A percentile compares a stretch with the other conserved stretches of the same genome.
These are phyloP conservation scores for Argopecten irradians DNA, from an alignment of 1,140 invertebrate species.

Conservation along the genomic window DNA sequence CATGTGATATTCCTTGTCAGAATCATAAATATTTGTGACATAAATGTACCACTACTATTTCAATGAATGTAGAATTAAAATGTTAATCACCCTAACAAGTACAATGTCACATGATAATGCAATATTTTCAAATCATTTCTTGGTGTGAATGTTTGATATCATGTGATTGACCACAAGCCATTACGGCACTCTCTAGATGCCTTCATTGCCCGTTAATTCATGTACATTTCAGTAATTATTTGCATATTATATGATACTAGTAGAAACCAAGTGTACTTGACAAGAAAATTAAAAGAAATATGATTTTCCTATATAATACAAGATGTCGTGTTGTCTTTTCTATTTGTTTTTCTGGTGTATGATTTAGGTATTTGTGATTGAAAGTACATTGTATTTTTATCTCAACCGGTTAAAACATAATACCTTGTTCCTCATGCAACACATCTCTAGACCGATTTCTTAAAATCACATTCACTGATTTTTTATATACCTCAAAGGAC, in stretches of 20 bases:
- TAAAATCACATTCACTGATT: too few relatives aligned
- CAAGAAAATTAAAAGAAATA: conserved; percentile 23
- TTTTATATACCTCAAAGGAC: too few relatives aligned
- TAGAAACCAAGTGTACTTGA: conserved; percentile 21
- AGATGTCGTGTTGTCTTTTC: background rate
- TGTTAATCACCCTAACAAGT: background rate
- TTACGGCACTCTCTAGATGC: conserved; percentile 1
- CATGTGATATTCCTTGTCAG: background rate
- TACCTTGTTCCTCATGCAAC: too few relatives aligned
- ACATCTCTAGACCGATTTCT: too few relatives aligned
- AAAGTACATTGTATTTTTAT: too few relatives aligned
- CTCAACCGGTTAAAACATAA: too few relatives aligned
- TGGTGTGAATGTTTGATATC: background rate
- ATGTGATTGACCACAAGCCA: conserved; percentile 14
- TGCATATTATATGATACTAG: conserved; percentile 18
- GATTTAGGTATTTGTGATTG: too few relatives aligned
- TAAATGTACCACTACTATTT: background rate
- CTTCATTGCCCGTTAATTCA: background rate
- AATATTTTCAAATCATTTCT: conserved; percentile 4
- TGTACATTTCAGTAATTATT: conserved; percentile 17
- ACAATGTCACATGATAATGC: background rate
- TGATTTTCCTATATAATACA: conserved; percentile 16
- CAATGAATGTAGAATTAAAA: background rate
- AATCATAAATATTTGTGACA: background rate
- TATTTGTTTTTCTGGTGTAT: too few relatives aligned